phyloP scores from a whole-genome alignment of 2,888 invertebrate genomes.

The Norana najaformis region DNA sequence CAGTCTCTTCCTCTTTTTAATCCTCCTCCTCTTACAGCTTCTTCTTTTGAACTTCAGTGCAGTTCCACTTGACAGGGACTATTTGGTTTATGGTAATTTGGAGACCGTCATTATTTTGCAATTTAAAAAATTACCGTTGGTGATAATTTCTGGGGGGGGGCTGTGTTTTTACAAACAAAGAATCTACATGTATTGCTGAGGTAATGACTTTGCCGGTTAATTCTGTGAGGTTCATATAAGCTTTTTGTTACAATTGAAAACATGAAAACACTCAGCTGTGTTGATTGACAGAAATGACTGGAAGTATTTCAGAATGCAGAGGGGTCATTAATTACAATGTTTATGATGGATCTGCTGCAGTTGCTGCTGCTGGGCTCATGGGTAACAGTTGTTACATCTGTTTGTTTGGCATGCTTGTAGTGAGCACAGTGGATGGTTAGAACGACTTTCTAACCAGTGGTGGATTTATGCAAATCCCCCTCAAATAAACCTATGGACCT shows the following conservation, averaged over 20 bases:
- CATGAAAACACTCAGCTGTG: background rate
- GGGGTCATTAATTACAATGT: background rate
- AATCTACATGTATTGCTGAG: background rate
- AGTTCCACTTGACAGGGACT: background rate
- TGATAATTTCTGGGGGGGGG: background rate
- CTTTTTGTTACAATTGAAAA: background rate
- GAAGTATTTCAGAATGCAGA: background rate
- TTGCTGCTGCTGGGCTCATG: no score
- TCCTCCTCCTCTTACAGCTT: background rate
- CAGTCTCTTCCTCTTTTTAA: background rate
- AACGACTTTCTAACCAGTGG: no score
- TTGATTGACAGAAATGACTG: background rate
- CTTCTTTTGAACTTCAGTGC: background rate
- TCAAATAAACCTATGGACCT: background rate
- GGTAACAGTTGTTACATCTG: no score
- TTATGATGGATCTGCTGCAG: background rate
- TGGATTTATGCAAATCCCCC: no score
- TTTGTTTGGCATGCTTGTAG: background rate
- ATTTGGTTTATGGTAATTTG: background rate
- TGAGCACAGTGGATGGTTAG: background rate
- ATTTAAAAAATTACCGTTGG: background rate
- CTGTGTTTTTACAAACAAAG: background rate
- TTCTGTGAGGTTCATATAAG: background rate
- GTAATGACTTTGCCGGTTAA: background rate
- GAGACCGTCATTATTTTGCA: background rate